phyloP scores from a whole-genome alignment of 2,113 vertebrate species.

The Scomber japonicus region DNA sequence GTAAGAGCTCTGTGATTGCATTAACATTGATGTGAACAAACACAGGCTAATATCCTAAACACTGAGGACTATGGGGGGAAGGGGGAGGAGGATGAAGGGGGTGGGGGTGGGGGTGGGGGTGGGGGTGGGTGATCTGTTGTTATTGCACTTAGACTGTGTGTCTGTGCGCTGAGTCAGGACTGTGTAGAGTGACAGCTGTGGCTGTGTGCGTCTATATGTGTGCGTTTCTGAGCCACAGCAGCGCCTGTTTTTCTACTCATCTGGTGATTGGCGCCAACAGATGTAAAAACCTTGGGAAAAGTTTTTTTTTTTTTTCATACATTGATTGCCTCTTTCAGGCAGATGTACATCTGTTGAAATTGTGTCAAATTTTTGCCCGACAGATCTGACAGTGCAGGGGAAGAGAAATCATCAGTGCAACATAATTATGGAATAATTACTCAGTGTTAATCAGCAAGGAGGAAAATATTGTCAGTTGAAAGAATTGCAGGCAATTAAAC shows the following conservation, averaged over 20 bases:
- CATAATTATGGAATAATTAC: conserved; percentile 63
- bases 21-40: conserved; percentile 76
- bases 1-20: conserved; percentile 81
- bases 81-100: not conserved
- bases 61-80: conserved; percentile 10
- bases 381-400: conserved; percentile 9
- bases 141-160: conserved; percentile 54
- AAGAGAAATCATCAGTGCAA: conserved; percentile 32
- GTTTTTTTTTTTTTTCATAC: not conserved
- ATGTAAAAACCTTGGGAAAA: conserved; percentile 37
- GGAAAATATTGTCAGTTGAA: conserved; percentile 45
- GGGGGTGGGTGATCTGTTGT: conserved; percentile 14
- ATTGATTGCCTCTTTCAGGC: conserved; percentile 1
- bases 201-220: conserved; percentile 24
- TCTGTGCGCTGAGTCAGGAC: conserved; percentile 73
- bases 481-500: conserved; percentile 59
- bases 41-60: conserved; percentile 56
- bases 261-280: conserved; percentile 53
- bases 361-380: not conserved
- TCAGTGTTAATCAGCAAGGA: conserved; percentile 57
- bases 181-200: conserved; percentile 70
- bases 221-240: conserved; percentile 48
- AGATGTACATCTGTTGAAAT: conserved; percentile 25
- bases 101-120: not conserved
- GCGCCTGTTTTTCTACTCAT: conserved; percentile 43